Evolutionary conservation across 2,888 invertebrate species (phyloP).

Genomic region (Athrips mouffetella): DNA sequence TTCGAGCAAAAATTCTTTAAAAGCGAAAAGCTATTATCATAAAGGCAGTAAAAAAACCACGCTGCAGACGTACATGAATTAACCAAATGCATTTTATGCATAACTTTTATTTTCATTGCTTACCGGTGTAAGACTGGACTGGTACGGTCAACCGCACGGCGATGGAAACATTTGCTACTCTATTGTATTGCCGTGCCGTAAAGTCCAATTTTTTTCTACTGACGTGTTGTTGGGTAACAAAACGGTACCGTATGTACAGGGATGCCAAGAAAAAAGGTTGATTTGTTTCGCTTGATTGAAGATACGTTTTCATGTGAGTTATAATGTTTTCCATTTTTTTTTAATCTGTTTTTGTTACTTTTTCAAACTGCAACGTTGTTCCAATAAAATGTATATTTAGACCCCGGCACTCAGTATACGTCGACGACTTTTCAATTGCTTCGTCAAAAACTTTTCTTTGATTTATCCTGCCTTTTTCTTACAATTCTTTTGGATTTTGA

Average conservation of each 20-base stretch:
- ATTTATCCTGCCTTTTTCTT: no score
- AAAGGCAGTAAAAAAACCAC: constrained; percentile 7
- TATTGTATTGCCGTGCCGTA: no score
- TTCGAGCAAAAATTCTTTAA: not conserved
- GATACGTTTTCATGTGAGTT: not conserved
- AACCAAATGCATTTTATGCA: constrained; percentile 34
- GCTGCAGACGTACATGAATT: constrained; percentile 29
- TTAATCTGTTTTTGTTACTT: not conserved
- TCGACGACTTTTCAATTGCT: no score
- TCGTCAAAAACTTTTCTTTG: no score
- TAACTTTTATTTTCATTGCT: constrained; percentile 49
- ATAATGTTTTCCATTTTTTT: not conserved
- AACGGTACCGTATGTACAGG: not conserved
- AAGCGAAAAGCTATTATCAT: constrained; percentile 11
- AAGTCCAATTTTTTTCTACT: no score
- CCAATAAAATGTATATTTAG: no score
- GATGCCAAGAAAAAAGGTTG: not conserved
- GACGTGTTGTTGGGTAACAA: no score
- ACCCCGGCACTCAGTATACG: no score
- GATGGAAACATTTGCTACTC: no score
- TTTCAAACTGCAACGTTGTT: not conserved
- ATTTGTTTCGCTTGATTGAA: not conserved
- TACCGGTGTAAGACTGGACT: no score
- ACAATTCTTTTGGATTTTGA: no score
- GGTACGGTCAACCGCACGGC: no score